phyloP scores from a whole-genome alignment of 2,888 invertebrate genomes.

The Scelioninae gen. 1 region DNA sequence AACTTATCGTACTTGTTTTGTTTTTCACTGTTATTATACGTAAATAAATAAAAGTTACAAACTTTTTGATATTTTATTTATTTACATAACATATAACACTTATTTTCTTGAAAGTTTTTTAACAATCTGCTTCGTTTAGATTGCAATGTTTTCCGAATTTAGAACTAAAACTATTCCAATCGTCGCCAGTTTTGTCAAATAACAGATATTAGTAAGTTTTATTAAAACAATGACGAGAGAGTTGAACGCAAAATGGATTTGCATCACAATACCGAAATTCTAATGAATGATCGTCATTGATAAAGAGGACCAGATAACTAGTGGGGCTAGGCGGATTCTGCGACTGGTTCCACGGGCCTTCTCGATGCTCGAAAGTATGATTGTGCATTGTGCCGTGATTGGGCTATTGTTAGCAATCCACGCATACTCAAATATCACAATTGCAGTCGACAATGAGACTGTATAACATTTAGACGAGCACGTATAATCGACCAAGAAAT shows the following conservation, averaged over 20 bases:
- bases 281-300: constrained; percentile 40
- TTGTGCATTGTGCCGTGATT: constrained; percentile 72
- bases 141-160: not conserved
- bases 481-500: constrained; percentile 58
- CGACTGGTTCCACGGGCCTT: constrained; percentile 29
- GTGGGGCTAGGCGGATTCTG: constrained; percentile 20
- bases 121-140: too few relatives aligned
- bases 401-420: constrained; percentile 70
- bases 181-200: not conserved
- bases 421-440: constrained; percentile 44
- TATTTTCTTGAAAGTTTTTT: too few relatives aligned
- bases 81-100: too few relatives aligned
- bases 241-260: constrained; percentile 2
- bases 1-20: too few relatives aligned
- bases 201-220: constrained; percentile 1
- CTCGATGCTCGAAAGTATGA: constrained; percentile 63
- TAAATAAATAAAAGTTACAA: too few relatives aligned
- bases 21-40: too few relatives aligned
- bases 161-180: not conserved
- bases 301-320: constrained; percentile 48
- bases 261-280: constrained; percentile 21
- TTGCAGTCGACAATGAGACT: constrained; percentile 43
- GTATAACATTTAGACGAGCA: constrained; percentile 43
- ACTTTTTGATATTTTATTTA: too few relatives aligned
- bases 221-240: constrained; percentile 8